Evolutionary conservation across 2,113 vertebrate genomes (phyloP), one percentile per base, ranked within the genome.

Genomic region (Turdus rufiventris): DNA sequence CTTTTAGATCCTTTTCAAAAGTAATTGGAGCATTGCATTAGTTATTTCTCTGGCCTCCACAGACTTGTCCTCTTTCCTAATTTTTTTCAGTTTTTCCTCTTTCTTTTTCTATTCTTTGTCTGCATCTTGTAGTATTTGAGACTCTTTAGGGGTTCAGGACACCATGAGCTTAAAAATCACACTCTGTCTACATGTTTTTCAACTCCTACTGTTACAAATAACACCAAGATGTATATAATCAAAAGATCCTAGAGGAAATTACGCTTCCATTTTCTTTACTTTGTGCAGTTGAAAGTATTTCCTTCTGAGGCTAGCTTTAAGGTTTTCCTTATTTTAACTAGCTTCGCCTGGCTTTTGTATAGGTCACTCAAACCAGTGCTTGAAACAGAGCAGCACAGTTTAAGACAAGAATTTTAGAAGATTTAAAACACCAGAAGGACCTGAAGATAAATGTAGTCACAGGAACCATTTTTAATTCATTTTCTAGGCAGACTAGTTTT

Each of bases 1-100:
- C 76, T 94, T 97, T 96, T 91, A 96, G 82, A 96, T 91, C 43
- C 40, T 94, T 97, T 96, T 92, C 50, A 86, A 90, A 96, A 97
- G 93, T 96, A 97, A 97, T 97, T 96, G 88, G 25, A 71, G 68
- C 91, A 73, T 94, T 93, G 62, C 85, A 96, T 96, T 96, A 96
- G 76, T 74, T 94, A 74, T 80, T 77, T 88, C 38, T 82, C 60
- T 92, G 79, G 84, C 43, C 53, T 96, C 42, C 50, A 83, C 77
- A 78, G 80, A 94, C 48, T 65, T 89, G 51, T 50, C 66, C 57
- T 67, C n/a, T 74, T 81, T 93, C 65, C 38, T 60, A 87, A 77
- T 67, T 93, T 94, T 93, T 90, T 93, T 42, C 94, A 65, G 25
- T 47, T 96, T 92, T 92, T 68, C 9, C 28, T 23, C 15, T 79